Conservation (phyloP, 1,140 invertebrate genomes). For the Stegodyphus dumicola region DNA sequence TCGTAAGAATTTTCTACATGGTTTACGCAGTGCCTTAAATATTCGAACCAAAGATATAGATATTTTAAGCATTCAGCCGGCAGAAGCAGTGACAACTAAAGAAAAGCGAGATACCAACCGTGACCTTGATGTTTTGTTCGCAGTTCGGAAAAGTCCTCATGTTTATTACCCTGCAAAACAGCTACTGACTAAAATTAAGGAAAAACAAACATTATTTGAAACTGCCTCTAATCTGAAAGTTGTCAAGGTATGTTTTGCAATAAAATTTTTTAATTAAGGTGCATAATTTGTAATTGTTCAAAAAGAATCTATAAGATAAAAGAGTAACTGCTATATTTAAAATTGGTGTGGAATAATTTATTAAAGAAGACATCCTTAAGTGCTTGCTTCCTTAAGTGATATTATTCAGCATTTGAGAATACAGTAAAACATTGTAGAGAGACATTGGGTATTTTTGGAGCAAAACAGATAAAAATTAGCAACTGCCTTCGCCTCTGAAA, state of each 20-base stretch:
- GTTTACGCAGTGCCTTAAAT: slow-evolving; percentile 75
- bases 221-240: slow-evolving; percentile 80
- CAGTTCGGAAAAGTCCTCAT: slow-evolving; percentile 75
- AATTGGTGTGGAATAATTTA: too few species aligned
- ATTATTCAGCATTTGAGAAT: too few species aligned
- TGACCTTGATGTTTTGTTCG: slow-evolving; percentile 89
- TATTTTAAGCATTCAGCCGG: slow-evolving; percentile 79
- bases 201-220: slow-evolving; percentile 80
- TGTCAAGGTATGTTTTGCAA: slow-evolving; percentile 24
- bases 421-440: too few species aligned
- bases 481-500: too few species aligned
- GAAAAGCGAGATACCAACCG: slow-evolving; percentile 35
- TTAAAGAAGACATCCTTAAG: too few species aligned
- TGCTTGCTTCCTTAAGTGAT: too few species aligned
- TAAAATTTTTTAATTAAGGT: too few species aligned
- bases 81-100: slow-evolving; percentile 66
- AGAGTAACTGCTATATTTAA: too few species aligned
- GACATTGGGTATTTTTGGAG: too few species aligned
- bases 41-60: slow-evolving; percentile 70
- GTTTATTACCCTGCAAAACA: slow-evolving; percentile 74
- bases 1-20: slow-evolving; percentile 82
- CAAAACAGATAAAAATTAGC: too few species aligned
- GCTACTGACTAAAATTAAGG: slow-evolving; percentile 76
- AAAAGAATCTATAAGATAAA: too few species aligned
- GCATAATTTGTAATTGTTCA: too few species aligned